Evolutionary conservation across 2,888 invertebrate genomes (phyloP).

Genomic region (Gryllus longicercus): DNA sequence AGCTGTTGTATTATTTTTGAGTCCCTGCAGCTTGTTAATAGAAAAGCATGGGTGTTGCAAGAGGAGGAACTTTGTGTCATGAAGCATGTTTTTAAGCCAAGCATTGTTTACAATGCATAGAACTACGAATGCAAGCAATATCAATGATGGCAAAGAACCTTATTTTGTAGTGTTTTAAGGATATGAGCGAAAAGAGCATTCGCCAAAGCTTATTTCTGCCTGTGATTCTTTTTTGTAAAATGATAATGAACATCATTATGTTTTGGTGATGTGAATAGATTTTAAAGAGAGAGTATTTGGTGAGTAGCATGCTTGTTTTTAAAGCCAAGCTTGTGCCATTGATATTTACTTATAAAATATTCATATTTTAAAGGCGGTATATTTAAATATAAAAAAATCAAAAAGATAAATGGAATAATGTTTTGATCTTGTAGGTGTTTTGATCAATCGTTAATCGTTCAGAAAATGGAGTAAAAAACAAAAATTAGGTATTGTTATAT

Average conservation of each 20-base stretch:
- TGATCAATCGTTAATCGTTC: not conserved
- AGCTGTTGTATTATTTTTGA: conserved; percentile 17
- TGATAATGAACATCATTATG: conserved; percentile 29
- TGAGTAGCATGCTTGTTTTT: conserved; percentile 27
- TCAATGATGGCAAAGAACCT: conserved; percentile 28
- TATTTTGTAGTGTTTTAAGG: conserved; percentile 31
- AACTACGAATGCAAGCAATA: conserved; percentile 31
- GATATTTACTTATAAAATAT: conserved; percentile 8
- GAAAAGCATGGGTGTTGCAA: not conserved
- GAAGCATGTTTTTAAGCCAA: conserved; percentile 22
- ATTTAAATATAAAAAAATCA: not conserved
- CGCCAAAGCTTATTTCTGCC: conserved; percentile 34
- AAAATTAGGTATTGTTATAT: not conserved
- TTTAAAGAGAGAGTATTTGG: conserved; percentile 21
- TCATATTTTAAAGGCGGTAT: not conserved
- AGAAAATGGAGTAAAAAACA: not conserved
- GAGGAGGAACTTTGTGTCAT: conserved; percentile 19
- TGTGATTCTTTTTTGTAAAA: conserved; percentile 34
- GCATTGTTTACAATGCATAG: not conserved
- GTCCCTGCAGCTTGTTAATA: conserved; percentile 19
- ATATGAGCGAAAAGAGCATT: conserved; percentile 27
- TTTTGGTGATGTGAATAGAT: conserved; percentile 32
- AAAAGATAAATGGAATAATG: not conserved
- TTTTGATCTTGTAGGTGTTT: not conserved
- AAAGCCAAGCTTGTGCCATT: conserved; percentile 26